Evolutionary conservation across 2,888 invertebrate species (phyloP), one percentile per base, ranked within the genome.

Genomic region (Volucella zonaria): DNA sequence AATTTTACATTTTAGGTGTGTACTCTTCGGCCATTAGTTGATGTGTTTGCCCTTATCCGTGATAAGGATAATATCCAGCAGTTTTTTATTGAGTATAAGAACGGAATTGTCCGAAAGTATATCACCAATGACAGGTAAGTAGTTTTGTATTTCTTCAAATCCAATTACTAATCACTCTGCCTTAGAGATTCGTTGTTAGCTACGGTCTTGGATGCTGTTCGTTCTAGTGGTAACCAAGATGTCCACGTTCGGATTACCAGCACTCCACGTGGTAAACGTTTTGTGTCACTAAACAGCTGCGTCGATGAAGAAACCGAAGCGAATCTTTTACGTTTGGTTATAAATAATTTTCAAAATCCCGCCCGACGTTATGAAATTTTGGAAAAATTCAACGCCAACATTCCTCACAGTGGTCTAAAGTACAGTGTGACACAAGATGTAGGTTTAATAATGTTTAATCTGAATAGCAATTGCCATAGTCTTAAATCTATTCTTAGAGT

Each of bases 251-350:
- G 96, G 78, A 97, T 98, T 93, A 94, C 94, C 79, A 94, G 94
- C 45, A 97, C 98, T 18, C 95, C 96, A 62, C 94, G 98, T 81
- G 97, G 97, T 0, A 95, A 96, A 90, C 94, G 99, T 77, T 94
- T 98, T 85, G 96, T 98, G 31, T 99, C 99, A 8, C 93, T 98
- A 74, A 95, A 96, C 90, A 95, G 96, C 83, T 95, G 96, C 0
- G 96, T 99, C 1, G 99, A 99, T 89, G 99, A 99, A 93, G 99
- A 99, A 92, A 96, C 97, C 0, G 99, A 99, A 93, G 96, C 96
- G 76, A 95, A 96, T 89, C 96, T 98, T 88, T 78, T 92, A 75
- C 90, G 91, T 86, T 90, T 94, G 87, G 93, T 94, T 87, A 94
- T 94, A 87, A 93, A 94, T 87, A 93, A 94, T 59, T 92, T 91